Evolutionary conservation across 2,888 invertebrate genomes (phyloP).

Genomic region (Aromia moschata): DNA sequence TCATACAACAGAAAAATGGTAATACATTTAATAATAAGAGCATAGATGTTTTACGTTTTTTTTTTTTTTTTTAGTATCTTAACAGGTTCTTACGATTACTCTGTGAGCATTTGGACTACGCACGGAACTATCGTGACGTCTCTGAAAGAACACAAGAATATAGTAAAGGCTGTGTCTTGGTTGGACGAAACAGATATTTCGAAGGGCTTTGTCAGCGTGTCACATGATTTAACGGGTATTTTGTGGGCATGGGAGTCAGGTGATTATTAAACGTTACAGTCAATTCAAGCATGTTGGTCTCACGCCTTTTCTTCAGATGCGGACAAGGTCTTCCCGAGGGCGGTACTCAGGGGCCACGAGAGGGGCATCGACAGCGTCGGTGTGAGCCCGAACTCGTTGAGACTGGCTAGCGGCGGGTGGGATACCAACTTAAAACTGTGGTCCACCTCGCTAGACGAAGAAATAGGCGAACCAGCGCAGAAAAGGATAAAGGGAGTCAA

Average conservation of each 20-base stretch:
- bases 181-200: conserved; percentile 72
- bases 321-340: conserved; percentile 81
- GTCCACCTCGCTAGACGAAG: conserved; percentile 69
- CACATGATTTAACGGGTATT: conserved; percentile 91
- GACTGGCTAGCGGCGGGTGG: conserved; percentile 89
- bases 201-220: conserved; percentile 71
- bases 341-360: conserved; percentile 90
- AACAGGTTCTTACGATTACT: conserved; percentile 93
- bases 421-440: conserved; percentile 92
- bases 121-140: conserved; percentile 86
- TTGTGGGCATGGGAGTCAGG: conserved; percentile 59
- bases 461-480: conserved; percentile 55
- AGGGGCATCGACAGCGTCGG: conserved; percentile 89
- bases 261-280: too few relatives aligned
- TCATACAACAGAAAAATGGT: conserved; percentile 51
- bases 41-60: too few relatives aligned
- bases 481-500: conserved; percentile 53
- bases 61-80: conserved; percentile 74
- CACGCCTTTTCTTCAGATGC: conserved; percentile 58
- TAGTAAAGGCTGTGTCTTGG: conserved; percentile 91
- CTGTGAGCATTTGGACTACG: conserved; percentile 88
- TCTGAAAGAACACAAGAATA: conserved; percentile 86
- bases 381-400: conserved; percentile 73
- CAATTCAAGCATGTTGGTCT: too few relatives aligned
- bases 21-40: conserved; percentile 15